A percentile compares a stretch with the other conserved stretches of the same genome.
phyloP scores from a whole-genome alignment of 2,797 vertebrate species.

The Chloroceryle inda region DNA sequence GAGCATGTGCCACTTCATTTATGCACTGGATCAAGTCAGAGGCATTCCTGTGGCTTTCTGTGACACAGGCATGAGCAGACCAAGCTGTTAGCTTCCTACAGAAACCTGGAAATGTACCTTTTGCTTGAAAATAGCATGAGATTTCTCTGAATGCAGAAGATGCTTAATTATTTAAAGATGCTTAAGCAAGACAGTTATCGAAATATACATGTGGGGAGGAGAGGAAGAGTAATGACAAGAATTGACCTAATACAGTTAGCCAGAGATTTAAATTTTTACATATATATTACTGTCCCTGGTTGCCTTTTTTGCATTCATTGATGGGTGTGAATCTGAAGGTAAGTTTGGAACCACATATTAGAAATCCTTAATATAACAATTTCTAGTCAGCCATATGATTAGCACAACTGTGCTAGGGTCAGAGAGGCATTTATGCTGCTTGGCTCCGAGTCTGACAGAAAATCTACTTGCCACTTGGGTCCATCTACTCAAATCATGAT shows the following conservation, averaged over 20 bases:
- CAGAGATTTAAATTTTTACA: background rate
- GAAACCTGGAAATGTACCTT: background rate
- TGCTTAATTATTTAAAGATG: constrained; percentile 11
- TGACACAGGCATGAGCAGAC: background rate
- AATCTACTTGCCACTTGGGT: background rate
- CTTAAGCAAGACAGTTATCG: background rate
- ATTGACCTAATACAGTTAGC: background rate
- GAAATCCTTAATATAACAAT: background rate
- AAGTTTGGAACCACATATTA: background rate
- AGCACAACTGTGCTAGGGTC: background rate
- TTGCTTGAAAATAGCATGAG: background rate
- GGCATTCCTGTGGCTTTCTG: background rate
- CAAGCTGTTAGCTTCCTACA: background rate
- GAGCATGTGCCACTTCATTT: background rate
- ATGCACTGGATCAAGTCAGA: background rate
- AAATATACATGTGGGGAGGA: background rate
- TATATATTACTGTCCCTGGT: background rate
- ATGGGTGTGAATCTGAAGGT: background rate
- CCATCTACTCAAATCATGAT: background rate
- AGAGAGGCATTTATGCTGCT: background rate
- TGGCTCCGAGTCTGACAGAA: background rate
- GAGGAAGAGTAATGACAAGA: background rate
- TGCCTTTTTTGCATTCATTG: background rate
- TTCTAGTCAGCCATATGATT: background rate
- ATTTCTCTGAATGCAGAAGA: background rate